These are phyloP conservation scores for Ameiurus melas DNA, from an alignment of 2,113 vertebrate genomes.

Conservation along the genomic window DNA sequence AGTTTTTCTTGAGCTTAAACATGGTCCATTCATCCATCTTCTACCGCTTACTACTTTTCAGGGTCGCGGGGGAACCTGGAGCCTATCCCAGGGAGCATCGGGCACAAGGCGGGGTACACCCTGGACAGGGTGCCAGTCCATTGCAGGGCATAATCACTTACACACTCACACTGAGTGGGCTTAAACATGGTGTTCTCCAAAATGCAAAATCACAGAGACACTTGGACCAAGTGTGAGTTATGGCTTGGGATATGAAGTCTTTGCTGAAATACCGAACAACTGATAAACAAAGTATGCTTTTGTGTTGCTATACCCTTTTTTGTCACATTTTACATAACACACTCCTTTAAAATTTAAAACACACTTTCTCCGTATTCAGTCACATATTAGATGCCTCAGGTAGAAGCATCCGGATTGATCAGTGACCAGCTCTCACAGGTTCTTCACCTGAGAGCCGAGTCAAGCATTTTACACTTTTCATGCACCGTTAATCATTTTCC, in stretches of 20 bases:
- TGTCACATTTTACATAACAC: not conserved
- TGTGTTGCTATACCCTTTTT: not conserved
- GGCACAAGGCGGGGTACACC: too few species aligned
- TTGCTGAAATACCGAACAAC: not conserved
- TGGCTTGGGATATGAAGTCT: not conserved
- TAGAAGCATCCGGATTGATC: constrained; percentile 28
- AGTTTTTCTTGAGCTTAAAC: not conserved
- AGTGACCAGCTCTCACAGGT: constrained; percentile 20
- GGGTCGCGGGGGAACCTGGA: too few species aligned
- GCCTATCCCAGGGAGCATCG: too few species aligned
- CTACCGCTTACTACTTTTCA: too few species aligned
- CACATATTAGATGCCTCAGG: constrained; percentile 37
- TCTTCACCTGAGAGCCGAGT: constrained; percentile 10
- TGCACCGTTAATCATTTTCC: constrained; percentile 16
- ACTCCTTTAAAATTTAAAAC: not conserved
- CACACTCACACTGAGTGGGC: too few species aligned
- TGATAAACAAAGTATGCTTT: not conserved
- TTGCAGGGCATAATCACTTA: too few species aligned
- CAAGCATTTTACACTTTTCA: not conserved
- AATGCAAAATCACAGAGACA: not conserved
- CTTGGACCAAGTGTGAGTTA: not conserved
- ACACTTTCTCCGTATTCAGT: constrained; percentile 1
- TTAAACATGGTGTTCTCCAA: not conserved
- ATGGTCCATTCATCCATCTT: not conserved
- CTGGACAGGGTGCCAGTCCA: too few species aligned